Conservation (phyloP, 2,797 vertebrate species). For the Sebastes taczanowskii region DNA sequence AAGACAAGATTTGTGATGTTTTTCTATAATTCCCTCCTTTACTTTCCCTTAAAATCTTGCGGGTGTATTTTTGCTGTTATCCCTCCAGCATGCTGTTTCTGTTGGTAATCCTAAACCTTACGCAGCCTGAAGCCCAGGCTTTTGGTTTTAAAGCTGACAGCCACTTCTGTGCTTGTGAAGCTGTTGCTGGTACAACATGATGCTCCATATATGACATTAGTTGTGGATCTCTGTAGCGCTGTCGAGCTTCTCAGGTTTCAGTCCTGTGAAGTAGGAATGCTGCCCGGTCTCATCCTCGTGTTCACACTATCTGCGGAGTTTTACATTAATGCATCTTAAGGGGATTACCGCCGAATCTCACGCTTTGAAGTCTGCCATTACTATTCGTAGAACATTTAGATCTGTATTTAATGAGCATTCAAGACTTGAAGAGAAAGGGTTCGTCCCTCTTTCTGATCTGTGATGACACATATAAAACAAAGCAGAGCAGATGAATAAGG, state of each 20-base stretch:
- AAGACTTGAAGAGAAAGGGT: constrained; percentile 5
- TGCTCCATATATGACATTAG: constrained; percentile 36
- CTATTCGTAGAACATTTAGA: constrained; percentile 13
- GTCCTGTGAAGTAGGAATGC: not conserved
- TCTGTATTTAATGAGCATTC: constrained; percentile 24
- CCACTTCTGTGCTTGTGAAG: constrained; percentile 40
- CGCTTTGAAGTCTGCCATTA: constrained; percentile 28
- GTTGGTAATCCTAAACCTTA: constrained; percentile 42
- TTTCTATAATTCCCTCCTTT: not conserved
- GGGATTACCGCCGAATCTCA: constrained; percentile 20
- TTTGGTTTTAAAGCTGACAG: constrained; percentile 44
- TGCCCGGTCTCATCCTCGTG: not conserved
- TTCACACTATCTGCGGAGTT: constrained; percentile 35
- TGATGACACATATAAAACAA: constrained; percentile 10
- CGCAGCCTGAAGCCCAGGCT: constrained; percentile 28
- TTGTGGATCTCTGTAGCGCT: constrained; percentile 1
- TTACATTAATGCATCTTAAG: constrained; percentile 27
- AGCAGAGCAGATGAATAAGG: not conserved
- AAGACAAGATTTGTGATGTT: not conserved
- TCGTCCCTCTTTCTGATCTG: constrained; percentile 11
- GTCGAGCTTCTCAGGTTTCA: constrained; percentile 41
- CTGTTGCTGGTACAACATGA: constrained; percentile 27
- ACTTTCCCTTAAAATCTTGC: not conserved
- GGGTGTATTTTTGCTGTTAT: constrained; percentile 17
- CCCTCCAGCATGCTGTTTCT: constrained; percentile 12